A percentile compares a stretch with the other conserved stretches of the same genome.
phyloP scores from a whole-genome alignment of 2,113 vertebrate species.

The Willisornis vidua region DNA sequence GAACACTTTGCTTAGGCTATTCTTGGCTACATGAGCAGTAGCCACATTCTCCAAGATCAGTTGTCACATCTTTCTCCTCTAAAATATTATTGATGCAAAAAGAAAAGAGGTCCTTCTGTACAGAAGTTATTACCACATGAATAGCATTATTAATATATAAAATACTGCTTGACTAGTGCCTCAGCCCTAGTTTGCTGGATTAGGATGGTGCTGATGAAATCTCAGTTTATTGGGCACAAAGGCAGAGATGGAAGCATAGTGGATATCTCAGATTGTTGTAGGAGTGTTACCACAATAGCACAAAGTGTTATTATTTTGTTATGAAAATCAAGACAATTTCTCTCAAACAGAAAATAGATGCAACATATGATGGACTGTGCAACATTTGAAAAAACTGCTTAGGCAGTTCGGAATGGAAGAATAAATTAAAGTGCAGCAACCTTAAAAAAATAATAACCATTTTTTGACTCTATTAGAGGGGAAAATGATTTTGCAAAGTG shows the following conservation, averaged over 20 bases:
- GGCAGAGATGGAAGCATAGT: not conserved
- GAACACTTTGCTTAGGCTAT: not conserved
- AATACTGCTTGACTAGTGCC: not conserved
- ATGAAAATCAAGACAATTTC: conserved; percentile 40
- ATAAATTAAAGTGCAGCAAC: conserved; percentile 44
- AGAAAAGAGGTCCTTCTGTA: not conserved
- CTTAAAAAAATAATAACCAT: conserved; percentile 43
- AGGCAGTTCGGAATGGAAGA: conserved; percentile 15
- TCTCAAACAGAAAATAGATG: conserved; percentile 29
- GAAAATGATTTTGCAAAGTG: conserved; percentile 48
- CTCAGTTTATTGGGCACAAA: not conserved
- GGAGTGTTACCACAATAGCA: not conserved
- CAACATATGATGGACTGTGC: not conserved
- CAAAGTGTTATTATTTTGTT: conserved; percentile 22
- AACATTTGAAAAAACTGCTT: not conserved
- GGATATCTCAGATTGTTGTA: not conserved
- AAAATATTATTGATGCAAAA: not conserved
- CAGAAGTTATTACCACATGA: not conserved
- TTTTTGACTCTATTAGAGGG: conserved; percentile 57
- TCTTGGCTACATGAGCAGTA: not conserved
- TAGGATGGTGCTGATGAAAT: not conserved
- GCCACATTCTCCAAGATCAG: not conserved
- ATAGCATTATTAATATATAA: not conserved
- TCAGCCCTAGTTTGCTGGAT: not conserved
- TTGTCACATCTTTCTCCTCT: not conserved